Conservation (phyloP, 2,888 invertebrate species). For the Odontothrips loti region DNA sequence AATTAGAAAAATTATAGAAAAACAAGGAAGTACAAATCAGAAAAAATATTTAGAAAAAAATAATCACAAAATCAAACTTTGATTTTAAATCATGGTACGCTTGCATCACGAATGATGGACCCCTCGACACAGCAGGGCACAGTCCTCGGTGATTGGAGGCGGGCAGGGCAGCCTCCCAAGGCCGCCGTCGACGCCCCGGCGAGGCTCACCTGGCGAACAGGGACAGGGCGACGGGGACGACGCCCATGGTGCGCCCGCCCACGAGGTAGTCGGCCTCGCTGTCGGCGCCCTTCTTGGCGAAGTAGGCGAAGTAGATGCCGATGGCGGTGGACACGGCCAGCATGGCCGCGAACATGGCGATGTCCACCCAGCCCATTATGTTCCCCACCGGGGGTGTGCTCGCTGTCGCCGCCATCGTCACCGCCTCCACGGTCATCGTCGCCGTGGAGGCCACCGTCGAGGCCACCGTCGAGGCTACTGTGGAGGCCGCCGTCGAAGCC, state of each 20-base stretch:
- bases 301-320: slow-evolving; percentile 7
- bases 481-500: neutral
- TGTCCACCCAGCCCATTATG: slow-evolving; percentile 1
- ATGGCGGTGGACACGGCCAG: slow-evolving; percentile 10
- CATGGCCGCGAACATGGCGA: neutral
- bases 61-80: no score
- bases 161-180: no score
- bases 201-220: neutral
- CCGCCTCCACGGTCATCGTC: neutral
- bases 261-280: slow-evolving; percentile 2
- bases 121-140: no score
- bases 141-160: no score
- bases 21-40: no score
- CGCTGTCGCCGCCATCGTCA: neutral
- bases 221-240: neutral
- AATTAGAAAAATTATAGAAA: no score
- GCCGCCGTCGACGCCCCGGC: neutral
- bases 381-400: neutral
- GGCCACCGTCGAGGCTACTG: neutral
- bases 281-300: neutral
- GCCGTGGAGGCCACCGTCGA: neutral
- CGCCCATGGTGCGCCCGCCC: neutral
- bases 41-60: no score
- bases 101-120: no score
- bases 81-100: no score